phyloP scores from a whole-genome alignment of 2,113 vertebrate species.

The Himantopus leucocephalus region DNA sequence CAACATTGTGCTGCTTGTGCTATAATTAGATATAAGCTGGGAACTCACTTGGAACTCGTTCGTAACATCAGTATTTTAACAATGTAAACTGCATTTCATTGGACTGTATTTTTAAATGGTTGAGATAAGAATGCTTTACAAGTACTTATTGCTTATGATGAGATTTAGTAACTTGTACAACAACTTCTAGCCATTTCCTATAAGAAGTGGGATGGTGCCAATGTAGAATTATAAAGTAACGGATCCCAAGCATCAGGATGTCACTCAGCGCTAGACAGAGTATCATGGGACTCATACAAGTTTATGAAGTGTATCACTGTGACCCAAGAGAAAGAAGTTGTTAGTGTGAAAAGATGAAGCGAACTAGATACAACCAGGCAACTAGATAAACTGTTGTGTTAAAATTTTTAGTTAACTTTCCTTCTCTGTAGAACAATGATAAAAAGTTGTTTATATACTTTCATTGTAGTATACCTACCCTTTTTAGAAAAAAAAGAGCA shows the following conservation, averaged over 20 bases:
- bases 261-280: background rate
- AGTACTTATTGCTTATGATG: background rate
- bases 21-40: background rate
- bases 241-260: background rate
- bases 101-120: background rate
- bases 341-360: background rate
- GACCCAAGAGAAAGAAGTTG: background rate
- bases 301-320: background rate
- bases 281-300: background rate
- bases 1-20: background rate
- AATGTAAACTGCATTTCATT: background rate
- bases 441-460: background rate
- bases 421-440: background rate
- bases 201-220: background rate
- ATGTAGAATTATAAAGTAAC: background rate
- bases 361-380: background rate
- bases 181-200: background rate
- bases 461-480: background rate
- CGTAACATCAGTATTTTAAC: background rate
- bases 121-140: background rate
- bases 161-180: background rate
- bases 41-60: background rate
- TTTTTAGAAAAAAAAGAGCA: background rate
- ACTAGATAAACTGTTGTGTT: background rate
- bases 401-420: background rate